Evolutionary conservation across 2,113 vertebrate genomes (phyloP).

Genomic region (Gavialis gangeticus): DNA sequence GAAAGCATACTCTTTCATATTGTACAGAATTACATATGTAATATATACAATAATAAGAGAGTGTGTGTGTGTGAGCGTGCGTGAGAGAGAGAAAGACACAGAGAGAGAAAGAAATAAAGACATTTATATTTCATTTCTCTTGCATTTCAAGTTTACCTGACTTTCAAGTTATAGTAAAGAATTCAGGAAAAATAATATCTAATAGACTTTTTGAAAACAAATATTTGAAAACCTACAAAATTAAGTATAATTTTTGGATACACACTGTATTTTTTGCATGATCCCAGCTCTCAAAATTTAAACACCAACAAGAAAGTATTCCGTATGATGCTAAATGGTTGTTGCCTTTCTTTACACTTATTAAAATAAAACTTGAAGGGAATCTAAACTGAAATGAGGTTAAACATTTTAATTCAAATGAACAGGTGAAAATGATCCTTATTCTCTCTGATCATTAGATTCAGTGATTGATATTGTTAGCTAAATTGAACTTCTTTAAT

Average conservation of each 20-base stretch:
- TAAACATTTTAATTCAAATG: not conserved
- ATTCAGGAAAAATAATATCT: not conserved
- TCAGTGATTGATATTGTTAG: conserved; percentile 51
- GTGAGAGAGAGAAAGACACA: too few relatives aligned
- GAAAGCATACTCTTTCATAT: not conserved
- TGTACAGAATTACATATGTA: not conserved
- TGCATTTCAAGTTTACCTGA: too few relatives aligned
- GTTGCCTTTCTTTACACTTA: not conserved
- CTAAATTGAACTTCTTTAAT: conserved; percentile 66
- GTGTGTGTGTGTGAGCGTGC: not conserved
- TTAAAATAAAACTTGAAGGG: not conserved
- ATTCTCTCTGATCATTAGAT: conserved; percentile 43
- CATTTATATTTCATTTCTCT: too few relatives aligned
- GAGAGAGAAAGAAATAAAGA: too few relatives aligned
- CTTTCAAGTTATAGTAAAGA: not conserved
- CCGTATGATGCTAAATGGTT: not conserved
- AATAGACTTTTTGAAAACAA: not conserved
- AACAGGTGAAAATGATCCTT: conserved; percentile 49
- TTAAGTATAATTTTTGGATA: not conserved
- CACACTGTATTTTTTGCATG: not conserved
- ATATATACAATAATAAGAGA: not conserved
- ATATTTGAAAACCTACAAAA: not conserved
- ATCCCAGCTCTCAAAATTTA: not conserved
- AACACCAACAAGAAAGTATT: not conserved
- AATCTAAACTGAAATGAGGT: not conserved